Base-by-base conservation (phyloP, 2,888 invertebrate species). In the Luperina testacea region DNA sequence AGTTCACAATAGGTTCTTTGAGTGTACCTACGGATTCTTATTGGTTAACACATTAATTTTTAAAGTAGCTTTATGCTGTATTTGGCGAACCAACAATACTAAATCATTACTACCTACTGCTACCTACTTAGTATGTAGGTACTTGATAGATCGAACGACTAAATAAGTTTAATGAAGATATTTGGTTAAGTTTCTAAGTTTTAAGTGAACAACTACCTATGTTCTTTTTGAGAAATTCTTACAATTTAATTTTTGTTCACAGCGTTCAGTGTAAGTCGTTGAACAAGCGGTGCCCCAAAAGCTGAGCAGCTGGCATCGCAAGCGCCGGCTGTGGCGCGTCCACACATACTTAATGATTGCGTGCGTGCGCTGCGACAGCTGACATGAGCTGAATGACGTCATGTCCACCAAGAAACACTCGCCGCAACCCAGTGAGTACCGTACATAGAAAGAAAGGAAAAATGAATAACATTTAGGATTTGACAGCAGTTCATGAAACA, bases 401-500 rank as follows among this genome's bases (percentile, higher is more conserved):
- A 97, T 97, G 96, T 96, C 96, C 90, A 94, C 93, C 70, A 96
- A 96, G 92, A 96, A 96, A 91, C 96, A 96, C 87, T 97, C 96
- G 80, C 96, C 96, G 87, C 95, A 95, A 83, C 91, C 93, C 20
- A 97, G 96, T 97, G 59, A 95, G 95, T 93, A n/a, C n/a, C n/a
- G n/a, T n/a, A 81, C 20, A n/a, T 20, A 69, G 13, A 24, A 13
- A 73, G 17, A 72, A 32, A 24, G 5, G 15, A 38, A 53, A 1
- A 38, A 38, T 38, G 9, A 48, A 27, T 27, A 11, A 6, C 20
- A 68, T 48, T 48, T 27, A 13, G 11, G 45, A 45, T 48, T 27
- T 68, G 20, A 27, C 20, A 45, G n/a, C 9, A n/a, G 7, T 67
- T 45, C n/a, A 45, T n/a, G 17, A n/a, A 67, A 42, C 5, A 42